phyloP scores from a whole-genome alignment of 2,888 invertebrate species.

The Nomada lathburiana region DNA sequence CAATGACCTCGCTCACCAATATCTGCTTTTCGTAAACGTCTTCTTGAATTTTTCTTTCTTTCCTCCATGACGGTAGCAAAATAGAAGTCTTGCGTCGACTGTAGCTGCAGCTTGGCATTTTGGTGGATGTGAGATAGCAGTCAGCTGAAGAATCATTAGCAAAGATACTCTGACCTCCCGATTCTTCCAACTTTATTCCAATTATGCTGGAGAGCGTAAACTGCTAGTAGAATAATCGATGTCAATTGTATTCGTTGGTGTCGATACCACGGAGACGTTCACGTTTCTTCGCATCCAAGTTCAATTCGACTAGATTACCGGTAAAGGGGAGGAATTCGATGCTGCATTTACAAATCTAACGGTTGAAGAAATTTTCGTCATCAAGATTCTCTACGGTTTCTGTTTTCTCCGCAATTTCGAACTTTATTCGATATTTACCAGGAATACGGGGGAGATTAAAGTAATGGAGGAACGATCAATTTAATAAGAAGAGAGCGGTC shows the following conservation, averaged over 20 bases:
- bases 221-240: constrained; percentile 25
- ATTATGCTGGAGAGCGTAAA: constrained; percentile 7
- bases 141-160: constrained; percentile 41
- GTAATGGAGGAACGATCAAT: constrained; percentile 23
- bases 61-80: background rate
- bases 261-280: constrained; percentile 18
- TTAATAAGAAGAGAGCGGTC: constrained; percentile 1
- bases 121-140: background rate
- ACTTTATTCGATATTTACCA: too few relatives aligned
- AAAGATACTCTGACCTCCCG: constrained; percentile 11
- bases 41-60: background rate
- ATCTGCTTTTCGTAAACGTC: background rate
- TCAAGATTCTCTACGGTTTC: background rate
- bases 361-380: background rate
- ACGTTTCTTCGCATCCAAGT: constrained; percentile 1
- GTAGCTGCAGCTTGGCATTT: background rate
- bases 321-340: constrained; percentile 20
- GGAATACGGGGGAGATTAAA: background rate
- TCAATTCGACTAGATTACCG: constrained; percentile 31
- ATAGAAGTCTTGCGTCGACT: background rate
- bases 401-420: background rate
- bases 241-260: constrained; percentile 37
- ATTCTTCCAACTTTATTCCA: constrained; percentile 30
- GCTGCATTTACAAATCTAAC: constrained; percentile 30
- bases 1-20: constrained; percentile 1